Evolutionary conservation across 2,797 vertebrate species (phyloP).

Genomic region (Denticeps clupeoides): DNA sequence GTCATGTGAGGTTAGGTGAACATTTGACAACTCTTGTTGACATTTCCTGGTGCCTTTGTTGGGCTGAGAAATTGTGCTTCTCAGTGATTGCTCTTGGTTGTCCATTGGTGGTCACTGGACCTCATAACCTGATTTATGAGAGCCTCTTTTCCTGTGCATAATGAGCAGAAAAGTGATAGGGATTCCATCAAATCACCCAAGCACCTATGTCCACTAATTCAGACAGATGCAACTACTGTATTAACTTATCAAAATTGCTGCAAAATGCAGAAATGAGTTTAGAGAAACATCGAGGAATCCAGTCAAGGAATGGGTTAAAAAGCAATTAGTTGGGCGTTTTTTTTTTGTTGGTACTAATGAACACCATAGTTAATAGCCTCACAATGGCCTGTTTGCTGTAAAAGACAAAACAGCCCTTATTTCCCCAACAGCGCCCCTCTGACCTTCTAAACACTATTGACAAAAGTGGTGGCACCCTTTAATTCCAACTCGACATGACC

Average conservation of each 20-base stretch:
- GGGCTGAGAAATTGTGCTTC: neutral
- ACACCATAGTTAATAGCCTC: constrained; percentile 35
- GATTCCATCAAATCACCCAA: too few relatives aligned
- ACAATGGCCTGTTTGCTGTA: constrained; percentile 37
- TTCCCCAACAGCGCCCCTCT: constrained; percentile 19
- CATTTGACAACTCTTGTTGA: too few relatives aligned
- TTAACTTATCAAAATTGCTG: too few relatives aligned
- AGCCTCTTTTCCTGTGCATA: neutral
- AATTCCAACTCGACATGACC: constrained; percentile 12
- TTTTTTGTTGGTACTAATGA: constrained; percentile 44
- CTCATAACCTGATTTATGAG: neutral
- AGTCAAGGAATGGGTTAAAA: constrained; percentile 17
- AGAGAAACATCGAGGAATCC: too few relatives aligned
- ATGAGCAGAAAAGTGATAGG: neutral
- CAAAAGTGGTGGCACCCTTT: constrained; percentile 30
- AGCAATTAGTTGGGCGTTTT: constrained; percentile 30
- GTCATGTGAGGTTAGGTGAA: too few relatives aligned
- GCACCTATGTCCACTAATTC: too few relatives aligned
- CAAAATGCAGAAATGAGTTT: too few relatives aligned
- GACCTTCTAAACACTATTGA: constrained; percentile 37
- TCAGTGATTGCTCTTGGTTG: neutral
- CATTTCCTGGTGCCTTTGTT: neutral
- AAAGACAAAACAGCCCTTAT: constrained; percentile 36
- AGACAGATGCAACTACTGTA: too few relatives aligned
- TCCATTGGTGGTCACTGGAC: neutral